Evolutionary conservation across 2,113 vertebrate species (phyloP), one percentile per base, ranked within the genome.

Genomic region (Cromileptes altivelis): DNA sequence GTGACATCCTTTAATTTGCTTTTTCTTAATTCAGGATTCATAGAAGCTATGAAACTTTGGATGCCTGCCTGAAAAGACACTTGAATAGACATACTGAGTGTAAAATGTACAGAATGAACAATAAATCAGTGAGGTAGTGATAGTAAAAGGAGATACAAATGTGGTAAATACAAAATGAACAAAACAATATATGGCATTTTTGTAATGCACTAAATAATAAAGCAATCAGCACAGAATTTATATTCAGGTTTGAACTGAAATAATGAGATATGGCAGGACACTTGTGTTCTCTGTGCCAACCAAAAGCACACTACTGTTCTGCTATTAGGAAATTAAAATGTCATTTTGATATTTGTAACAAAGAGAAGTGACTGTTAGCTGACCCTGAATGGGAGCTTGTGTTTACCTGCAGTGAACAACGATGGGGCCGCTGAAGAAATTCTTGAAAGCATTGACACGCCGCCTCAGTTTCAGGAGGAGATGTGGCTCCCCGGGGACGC

Each of bases 401-500:
- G 15, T 27, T 0, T 42, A 98, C 98, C 98, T 99, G 98, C 98
- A 99, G 86, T 99, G 98, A 75, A 98, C 91, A 17, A 99, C 95
- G 0, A 99, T 96, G 0, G 98, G 98, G 1, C 98, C 98, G 13
- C 97, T 99, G 89, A 98, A 99, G 86, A 99, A 95, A 88, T 99
- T 99, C 88, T 97, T 99, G 92, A 99, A 97, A 27, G 96, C 92
- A 0, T 98, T 99, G 82, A 99, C 97, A 52, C 98, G 95, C 27
- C 97, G 93, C 4, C 98, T 95, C 21, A 99, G 94, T 77, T 97
- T 99, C 61, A 99, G 97, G 15, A 99, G 97, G 56, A 98, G 96
- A 76, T 98, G 96, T 0, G 98, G 95, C 30, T 99, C 97, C 1
- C 95, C 96, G 0, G 98, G 98, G 0, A 99, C 97, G 0, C 98